Base-by-base conservation (phyloP, 1,140 invertebrate species). In the Delia radicum region DNA sequence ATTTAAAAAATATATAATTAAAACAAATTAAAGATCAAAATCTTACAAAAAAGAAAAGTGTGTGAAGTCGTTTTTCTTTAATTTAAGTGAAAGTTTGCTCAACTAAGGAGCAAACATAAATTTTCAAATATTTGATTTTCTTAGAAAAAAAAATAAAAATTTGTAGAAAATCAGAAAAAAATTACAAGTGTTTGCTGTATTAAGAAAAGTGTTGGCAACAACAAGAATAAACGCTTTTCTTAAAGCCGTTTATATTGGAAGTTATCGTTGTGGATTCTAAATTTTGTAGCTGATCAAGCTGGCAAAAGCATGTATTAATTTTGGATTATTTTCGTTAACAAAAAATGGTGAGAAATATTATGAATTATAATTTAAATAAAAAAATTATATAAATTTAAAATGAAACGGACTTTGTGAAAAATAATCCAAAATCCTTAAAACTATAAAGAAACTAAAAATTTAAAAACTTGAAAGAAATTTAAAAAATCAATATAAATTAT, bases 291-390 rank as follows among this genome's bases (percentile, higher is more conserved):
- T 69, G 29, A 24, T 69, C 21, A 69, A 83, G 82, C 82, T 83
- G 82, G 81, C 83, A 78, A 82, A 80, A 83, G 82, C 78, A 83
- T 83, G 82, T 79, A 83, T 80, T 83, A 82, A 83, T 83, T 83
- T 83, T 81, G 75, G 78, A 77, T 81, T 80, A 81, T 78, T 75
- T 81, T 81, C 79, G 74, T 80, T 77, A 80, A 83, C 6, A 83
- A 73, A 83, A 83, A 83, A 83, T 83, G 82, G 82, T 83, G 75
- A 83, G 82, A 79, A 75, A 7, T 18, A 29, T n/a, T 31, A 27
- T 31, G 13, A 67, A 67, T n/a, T n/a, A n/a, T n/a, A n/a, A 31
- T 37, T 33, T 71, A 37, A 71, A 71, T 2, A 31, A 71, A 15
- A 71, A 37, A 28, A 65, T 8, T 4, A 28, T 61, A 21, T 12